phyloP scores from a whole-genome alignment of 2,888 invertebrate genomes.

The Andrena bicolor region DNA sequence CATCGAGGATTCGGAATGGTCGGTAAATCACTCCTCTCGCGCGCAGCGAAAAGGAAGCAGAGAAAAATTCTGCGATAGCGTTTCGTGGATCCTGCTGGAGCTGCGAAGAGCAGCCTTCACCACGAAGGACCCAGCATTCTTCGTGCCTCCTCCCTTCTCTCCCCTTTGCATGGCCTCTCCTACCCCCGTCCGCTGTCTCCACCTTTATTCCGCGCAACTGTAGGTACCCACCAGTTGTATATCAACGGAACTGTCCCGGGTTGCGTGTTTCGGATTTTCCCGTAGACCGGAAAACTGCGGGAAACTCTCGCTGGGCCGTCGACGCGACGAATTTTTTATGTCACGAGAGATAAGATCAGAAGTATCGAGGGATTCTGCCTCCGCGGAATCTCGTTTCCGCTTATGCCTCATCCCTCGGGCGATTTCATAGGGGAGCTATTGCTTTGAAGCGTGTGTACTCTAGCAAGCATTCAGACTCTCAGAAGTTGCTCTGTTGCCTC shows the following conservation, averaged over 20 bases:
- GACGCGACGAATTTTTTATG: constrained; percentile 16
- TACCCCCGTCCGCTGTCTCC: background rate
- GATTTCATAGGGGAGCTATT: background rate
- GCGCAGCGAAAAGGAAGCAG: constrained; percentile 2
- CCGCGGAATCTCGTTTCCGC: background rate
- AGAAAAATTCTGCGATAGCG: constrained; percentile 33
- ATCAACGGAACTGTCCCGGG: constrained; percentile 70
- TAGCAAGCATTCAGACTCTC: too few relatives aligned
- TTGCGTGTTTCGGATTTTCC: constrained; percentile 69
- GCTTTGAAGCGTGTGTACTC: background rate
- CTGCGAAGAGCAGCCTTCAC: background rate
- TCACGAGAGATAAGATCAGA: background rate
- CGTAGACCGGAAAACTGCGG: background rate
- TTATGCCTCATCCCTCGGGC: background rate
- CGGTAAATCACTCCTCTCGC: constrained; percentile 40
- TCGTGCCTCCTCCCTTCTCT: background rate
- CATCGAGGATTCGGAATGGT: constrained; percentile 43
- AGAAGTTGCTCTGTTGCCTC: too few relatives aligned
- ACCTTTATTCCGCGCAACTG: background rate
- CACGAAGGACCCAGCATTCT: background rate
- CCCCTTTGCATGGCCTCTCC: constrained; percentile 5
- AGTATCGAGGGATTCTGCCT: background rate
- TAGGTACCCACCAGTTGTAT: constrained; percentile 54
- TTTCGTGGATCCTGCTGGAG: background rate
- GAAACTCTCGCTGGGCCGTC: background rate